These are phyloP conservation scores for Onychomys torridus DNA, from an alignment of 2,797 vertebrate genomes.

Conservation along the genomic window DNA sequence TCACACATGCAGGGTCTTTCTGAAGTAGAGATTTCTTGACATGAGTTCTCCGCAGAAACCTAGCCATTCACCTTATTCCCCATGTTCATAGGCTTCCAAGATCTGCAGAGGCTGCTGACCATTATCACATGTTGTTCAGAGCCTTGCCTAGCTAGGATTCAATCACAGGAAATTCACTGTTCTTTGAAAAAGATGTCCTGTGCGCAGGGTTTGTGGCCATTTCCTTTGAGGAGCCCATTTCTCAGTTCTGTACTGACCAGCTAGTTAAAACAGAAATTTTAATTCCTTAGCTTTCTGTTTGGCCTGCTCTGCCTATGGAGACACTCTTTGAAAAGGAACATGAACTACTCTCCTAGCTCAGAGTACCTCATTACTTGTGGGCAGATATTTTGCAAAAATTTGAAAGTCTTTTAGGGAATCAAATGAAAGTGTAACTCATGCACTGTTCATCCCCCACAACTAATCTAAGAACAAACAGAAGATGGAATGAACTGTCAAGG, in stretches of 20 bases:
- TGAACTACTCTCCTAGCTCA: constrained; percentile 75
- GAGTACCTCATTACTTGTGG: constrained; percentile 76
- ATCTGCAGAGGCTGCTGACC: background rate
- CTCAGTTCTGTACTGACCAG: background rate
- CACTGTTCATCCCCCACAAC: background rate
- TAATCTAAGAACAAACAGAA: constrained; percentile 30
- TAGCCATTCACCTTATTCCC: background rate
- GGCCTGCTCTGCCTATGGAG: constrained; percentile 37
- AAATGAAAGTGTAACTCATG: constrained; percentile 65
- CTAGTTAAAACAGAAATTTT: constrained; percentile 4
- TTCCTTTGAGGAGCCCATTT: constrained; percentile 5
- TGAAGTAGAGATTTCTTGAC: background rate
- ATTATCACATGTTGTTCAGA: background rate
- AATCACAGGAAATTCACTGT: constrained; percentile 13
- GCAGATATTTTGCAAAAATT: constrained; percentile 78
- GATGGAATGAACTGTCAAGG: background rate
- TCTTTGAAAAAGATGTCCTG: constrained; percentile 6
- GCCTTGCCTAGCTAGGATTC: background rate
- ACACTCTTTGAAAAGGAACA: constrained; percentile 82
- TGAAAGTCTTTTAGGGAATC: constrained; percentile 75
- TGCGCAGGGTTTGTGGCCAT: background rate
- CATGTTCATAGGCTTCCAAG: constrained; percentile 21
- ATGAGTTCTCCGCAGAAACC: background rate
- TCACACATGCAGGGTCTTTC: background rate
- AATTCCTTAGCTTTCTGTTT: background rate